Conservation (phyloP, 2,888 invertebrate species). For the Alviniconcha strummeri region DNA sequence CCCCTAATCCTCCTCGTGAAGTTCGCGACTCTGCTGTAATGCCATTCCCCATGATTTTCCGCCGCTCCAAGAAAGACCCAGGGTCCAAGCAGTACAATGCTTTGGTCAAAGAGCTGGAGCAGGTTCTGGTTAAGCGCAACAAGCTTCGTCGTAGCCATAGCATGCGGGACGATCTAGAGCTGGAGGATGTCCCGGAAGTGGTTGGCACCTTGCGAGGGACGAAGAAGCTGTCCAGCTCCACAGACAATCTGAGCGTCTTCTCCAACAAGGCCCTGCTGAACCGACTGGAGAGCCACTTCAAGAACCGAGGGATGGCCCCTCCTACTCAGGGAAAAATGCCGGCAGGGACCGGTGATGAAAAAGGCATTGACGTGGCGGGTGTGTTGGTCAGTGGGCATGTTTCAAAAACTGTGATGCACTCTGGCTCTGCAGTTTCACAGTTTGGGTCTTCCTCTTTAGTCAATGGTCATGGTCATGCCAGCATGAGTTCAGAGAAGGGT, state of each 20-base stretch:
- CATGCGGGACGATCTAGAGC: slow-evolving; percentile 34
- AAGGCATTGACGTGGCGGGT: neutral
- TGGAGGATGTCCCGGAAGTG: slow-evolving; percentile 1
- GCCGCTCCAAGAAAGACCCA: slow-evolving; percentile 60
- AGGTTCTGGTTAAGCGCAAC: slow-evolving; percentile 54
- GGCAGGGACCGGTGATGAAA: neutral
- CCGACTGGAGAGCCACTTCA: slow-evolving; percentile 58
- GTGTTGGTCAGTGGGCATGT: neutral
- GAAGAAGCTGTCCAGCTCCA: slow-evolving; percentile 37
- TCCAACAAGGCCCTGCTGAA: slow-evolving; percentile 58
- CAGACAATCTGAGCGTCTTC: slow-evolving; percentile 50
- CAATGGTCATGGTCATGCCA: neutral
- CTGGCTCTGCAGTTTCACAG: neutral
- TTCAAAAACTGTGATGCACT: neutral
- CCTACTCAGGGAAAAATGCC: neutral
- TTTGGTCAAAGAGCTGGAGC: slow-evolving; percentile 56
- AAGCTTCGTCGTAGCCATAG: slow-evolving; percentile 27
- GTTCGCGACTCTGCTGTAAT: slow-evolving; percentile 28
- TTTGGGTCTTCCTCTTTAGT: neutral
- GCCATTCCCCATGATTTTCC: slow-evolving; percentile 59
- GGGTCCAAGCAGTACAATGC: slow-evolving; percentile 62
- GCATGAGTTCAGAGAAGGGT: neutral
- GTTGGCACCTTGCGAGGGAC: slow-evolving; percentile 3
- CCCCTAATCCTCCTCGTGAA: slow-evolving; percentile 2
- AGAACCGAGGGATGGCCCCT: slow-evolving; percentile 23